These are phyloP conservation scores for Drosophila quadrilineata DNA, from an alignment of 1,140 invertebrate genomes.

Conservation along the genomic window DNA sequence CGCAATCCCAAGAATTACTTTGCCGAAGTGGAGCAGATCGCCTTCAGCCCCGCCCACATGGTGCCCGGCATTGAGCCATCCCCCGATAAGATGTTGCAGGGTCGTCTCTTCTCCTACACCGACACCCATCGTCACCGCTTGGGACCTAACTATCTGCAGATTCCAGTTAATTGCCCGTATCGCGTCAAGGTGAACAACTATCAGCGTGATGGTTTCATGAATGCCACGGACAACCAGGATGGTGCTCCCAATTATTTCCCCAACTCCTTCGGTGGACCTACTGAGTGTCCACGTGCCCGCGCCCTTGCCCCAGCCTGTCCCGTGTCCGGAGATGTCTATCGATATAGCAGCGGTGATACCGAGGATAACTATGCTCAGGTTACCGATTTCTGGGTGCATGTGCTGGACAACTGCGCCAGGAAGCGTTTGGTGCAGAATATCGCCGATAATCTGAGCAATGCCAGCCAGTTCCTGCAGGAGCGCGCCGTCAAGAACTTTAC, in stretches of 20 bases:
- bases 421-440: slow-evolving; percentile 91
- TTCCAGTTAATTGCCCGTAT: slow-evolving; percentile 97
- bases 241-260: slow-evolving; percentile 97
- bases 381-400: slow-evolving; percentile 90
- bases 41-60: slow-evolving; percentile 95
- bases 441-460: slow-evolving; percentile 88
- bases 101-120: slow-evolving; percentile 95
- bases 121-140: slow-evolving; percentile 97
- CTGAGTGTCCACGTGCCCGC: slow-evolving; percentile 83
- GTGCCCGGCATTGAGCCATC: slow-evolving; percentile 95
- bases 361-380: slow-evolving; percentile 96
- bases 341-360: slow-evolving; percentile 89
- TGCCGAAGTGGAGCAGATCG: slow-evolving; percentile 96
- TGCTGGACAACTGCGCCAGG: slow-evolving; percentile 88
- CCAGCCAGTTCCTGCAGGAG: slow-evolving; percentile 93
- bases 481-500: slow-evolving; percentile 90
- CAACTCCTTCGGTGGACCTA: slow-evolving; percentile 95
- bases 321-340: slow-evolving; percentile 85
- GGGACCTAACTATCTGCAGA: slow-evolving; percentile 95
- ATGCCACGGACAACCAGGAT: slow-evolving; percentile 85
- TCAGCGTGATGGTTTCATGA: slow-evolving; percentile 93
- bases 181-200: slow-evolving; percentile 87
- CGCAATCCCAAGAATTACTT: slow-evolving; percentile 96
- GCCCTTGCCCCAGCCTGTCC: slow-evolving; percentile 83
- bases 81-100: slow-evolving; percentile 97